Evolutionary conservation across 2,888 invertebrate species (phyloP).

Genomic region (Conops quadrifasciatus): DNA sequence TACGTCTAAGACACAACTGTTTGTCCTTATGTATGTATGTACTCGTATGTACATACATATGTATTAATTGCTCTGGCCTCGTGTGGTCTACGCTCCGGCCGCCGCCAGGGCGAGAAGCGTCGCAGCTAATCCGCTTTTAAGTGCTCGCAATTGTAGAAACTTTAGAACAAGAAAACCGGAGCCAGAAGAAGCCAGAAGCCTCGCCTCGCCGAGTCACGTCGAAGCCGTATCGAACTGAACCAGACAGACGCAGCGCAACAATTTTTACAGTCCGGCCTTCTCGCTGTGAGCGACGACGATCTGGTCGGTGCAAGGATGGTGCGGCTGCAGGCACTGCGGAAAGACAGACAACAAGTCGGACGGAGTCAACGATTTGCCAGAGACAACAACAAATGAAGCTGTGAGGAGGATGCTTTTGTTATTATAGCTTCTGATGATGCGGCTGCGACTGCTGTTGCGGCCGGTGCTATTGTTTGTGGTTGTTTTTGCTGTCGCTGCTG

Average conservation of each 20-base stretch:
- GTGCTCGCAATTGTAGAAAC: slow-evolving; percentile 12
- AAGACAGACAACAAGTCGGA: not conserved
- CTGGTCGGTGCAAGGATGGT: not conserved
- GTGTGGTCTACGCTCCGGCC: not conserved
- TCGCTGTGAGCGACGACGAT: not conserved
- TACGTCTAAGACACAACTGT: no score
- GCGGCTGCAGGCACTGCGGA: not conserved
- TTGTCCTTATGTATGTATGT: no score
- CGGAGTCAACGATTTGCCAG: slow-evolving; percentile 23
- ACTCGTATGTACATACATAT: not conserved
- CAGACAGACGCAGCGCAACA: not conserved
- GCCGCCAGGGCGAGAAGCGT: slow-evolving; percentile 1
- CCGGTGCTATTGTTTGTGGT: slow-evolving; percentile 1
- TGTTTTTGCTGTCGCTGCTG: not conserved
- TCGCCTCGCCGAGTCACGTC: not conserved
- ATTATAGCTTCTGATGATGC: not conserved
- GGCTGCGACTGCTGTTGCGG: not conserved
- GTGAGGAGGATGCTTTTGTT: not conserved
- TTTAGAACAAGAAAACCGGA: not conserved
- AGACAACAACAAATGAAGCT: slow-evolving; percentile 22
- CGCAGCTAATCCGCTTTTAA: slow-evolving; percentile 30
- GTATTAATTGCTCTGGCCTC: not conserved
- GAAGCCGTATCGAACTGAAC: not conserved
- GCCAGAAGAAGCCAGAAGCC: not conserved
- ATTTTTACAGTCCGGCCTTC: slow-evolving; percentile 21